Evolutionary conservation across 2,113 vertebrate species (phyloP).

Genomic region (Neodontobutis hainanensis): DNA sequence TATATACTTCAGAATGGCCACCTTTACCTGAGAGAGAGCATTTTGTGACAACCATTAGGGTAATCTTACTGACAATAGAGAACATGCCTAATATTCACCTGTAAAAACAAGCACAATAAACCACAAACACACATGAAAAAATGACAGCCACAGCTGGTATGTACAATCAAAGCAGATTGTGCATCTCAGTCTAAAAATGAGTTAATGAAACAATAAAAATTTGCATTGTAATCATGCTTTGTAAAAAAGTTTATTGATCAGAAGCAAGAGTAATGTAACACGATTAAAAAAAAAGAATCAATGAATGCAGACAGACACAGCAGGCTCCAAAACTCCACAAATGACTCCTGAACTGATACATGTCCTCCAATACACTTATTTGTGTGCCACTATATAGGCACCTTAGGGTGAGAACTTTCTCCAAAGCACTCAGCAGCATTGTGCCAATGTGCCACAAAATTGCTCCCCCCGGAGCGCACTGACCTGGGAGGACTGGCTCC

Average conservation of each 20-base stretch:
- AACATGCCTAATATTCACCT: slow-evolving; percentile 32
- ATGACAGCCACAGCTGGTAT: slow-evolving; percentile 30
- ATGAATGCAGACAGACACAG: slow-evolving; percentile 39
- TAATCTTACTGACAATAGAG: not conserved
- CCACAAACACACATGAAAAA: slow-evolving; percentile 18
- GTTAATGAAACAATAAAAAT: slow-evolving; percentile 36
- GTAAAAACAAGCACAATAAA: slow-evolving; percentile 29
- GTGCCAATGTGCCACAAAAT: slow-evolving; percentile 64
- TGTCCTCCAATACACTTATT: slow-evolving; percentile 3
- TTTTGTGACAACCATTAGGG: slow-evolving; percentile 18
- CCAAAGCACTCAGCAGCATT: slow-evolving; percentile 50
- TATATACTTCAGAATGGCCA: slow-evolving; percentile 95
- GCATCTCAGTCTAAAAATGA: slow-evolving; percentile 48
- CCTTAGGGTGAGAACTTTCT: slow-evolving; percentile 51
- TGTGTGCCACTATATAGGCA: slow-evolving; percentile 39
- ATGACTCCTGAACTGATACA: slow-evolving; percentile 39
- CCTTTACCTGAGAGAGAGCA: slow-evolving; percentile 86
- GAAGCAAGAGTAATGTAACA: slow-evolving; percentile 21
- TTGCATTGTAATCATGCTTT: slow-evolving; percentile 41
- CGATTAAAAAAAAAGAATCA: slow-evolving; percentile 33
- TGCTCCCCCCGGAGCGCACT: slow-evolving; percentile 83
- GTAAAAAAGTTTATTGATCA: slow-evolving; percentile 4
- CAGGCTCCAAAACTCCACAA: slow-evolving; percentile 45
- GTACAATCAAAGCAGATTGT: slow-evolving; percentile 44
- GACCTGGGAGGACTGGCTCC: slow-evolving; percentile 83